Conservation (phyloP, 2,888 invertebrate species). For the Acholoe squamosa region DNA sequence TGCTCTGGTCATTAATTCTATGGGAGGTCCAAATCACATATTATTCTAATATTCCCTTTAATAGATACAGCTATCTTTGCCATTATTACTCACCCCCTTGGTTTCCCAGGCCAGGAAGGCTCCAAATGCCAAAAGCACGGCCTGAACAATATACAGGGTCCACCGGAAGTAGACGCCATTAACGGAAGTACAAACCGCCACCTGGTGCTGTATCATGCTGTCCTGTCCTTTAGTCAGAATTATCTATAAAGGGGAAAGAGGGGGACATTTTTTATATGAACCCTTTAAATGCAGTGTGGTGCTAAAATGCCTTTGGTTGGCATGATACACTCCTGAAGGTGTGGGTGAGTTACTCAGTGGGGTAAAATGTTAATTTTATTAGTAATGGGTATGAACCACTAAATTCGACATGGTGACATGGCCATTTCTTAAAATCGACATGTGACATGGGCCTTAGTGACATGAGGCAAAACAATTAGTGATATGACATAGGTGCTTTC, state of each 20-base stretch:
- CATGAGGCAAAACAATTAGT: no score
- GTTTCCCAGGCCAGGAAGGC: conserved; percentile 70
- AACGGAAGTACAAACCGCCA: conserved; percentile 62
- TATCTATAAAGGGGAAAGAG: background rate
- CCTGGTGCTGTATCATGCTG: conserved; percentile 61
- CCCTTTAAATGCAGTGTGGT: no score
- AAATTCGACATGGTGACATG: no score
- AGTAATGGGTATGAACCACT: no score
- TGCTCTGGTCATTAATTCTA: background rate
- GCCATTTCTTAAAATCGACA: no score
- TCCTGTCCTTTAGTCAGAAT: conserved; percentile 65
- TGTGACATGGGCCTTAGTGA: no score
- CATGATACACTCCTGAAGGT: no score
- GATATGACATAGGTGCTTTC: no score
- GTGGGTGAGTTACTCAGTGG: no score
- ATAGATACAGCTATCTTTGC: background rate
- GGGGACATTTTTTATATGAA: no score
- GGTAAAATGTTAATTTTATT: no score
- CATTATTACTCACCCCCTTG: conserved; percentile 62
- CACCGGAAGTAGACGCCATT: conserved; percentile 66
- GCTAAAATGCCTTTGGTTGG: no score
- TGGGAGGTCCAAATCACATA: background rate
- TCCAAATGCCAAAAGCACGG: conserved; percentile 67
- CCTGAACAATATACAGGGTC: conserved; percentile 66
- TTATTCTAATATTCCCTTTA: background rate